phyloP scores from a whole-genome alignment of 2,113 vertebrate species.

The Jacana jacana region DNA sequence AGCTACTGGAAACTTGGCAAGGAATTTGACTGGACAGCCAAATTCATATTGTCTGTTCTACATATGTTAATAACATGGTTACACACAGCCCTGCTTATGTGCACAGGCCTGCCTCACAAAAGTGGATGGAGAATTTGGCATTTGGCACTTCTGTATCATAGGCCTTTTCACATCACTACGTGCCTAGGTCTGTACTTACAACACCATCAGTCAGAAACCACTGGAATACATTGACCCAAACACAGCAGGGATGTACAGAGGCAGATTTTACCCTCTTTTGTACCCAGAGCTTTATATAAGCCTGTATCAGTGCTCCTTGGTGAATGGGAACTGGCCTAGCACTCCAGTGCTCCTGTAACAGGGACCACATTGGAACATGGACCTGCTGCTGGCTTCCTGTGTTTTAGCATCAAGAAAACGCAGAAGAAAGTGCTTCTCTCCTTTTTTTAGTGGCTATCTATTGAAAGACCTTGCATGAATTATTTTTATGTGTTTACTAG shows the following conservation, averaged over 20 bases:
- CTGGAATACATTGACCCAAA: background rate
- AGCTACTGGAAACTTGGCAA: conserved; percentile 36
- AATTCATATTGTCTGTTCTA: background rate
- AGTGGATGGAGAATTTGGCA: background rate
- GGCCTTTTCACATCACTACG: background rate
- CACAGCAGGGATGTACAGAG: background rate
- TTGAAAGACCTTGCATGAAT: background rate
- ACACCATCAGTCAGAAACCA: background rate
- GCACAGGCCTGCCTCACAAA: background rate
- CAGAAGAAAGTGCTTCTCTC: background rate
- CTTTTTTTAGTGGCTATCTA: background rate
- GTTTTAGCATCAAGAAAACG: background rate
- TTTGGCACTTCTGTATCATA: background rate
- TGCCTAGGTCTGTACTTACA: background rate
- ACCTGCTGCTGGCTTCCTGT: background rate
- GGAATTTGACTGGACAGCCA: background rate
- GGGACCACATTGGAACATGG: background rate
- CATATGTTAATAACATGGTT: background rate
- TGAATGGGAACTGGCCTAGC: background rate
- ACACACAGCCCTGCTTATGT: background rate
- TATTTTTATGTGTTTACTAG: background rate
- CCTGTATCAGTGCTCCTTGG: background rate
- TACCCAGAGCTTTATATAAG: background rate
- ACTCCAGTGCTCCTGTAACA: fast-evolving
- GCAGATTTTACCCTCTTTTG: background rate